Conservation (phyloP, 2,888 invertebrate genomes). For the Calephelis perditalis region DNA sequence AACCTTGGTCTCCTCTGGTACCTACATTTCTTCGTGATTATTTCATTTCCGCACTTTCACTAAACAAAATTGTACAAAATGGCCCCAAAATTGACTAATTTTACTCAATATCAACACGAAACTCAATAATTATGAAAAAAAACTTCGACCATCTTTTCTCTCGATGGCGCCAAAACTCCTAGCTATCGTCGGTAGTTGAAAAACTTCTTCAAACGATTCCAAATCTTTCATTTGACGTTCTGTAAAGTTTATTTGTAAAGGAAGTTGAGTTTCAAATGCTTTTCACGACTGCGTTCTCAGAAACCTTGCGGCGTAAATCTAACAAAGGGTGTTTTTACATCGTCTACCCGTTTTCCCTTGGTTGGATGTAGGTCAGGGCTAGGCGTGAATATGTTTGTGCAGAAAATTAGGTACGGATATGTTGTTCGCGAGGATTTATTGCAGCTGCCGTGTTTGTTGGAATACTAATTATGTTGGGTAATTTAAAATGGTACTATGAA, state of each 20-base stretch:
- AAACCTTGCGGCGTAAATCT: slow-evolving; percentile 14
- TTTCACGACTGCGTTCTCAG: slow-evolving; percentile 1
- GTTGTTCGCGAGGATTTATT: slow-evolving; percentile 1
- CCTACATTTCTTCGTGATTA: too few relatives aligned
- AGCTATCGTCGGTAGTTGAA: too few relatives aligned
- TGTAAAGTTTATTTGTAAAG: neutral
- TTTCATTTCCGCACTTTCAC: too few relatives aligned
- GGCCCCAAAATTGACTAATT: too few relatives aligned
- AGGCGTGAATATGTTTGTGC: slow-evolving; percentile 20
- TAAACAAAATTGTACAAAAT: too few relatives aligned
- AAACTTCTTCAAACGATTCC: too few relatives aligned
- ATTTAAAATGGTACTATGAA: slow-evolving; percentile 4
- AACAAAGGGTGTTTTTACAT: slow-evolving; percentile 22
- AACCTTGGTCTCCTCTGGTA: too few relatives aligned
- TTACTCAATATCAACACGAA: too few relatives aligned
- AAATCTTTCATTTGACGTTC: too few relatives aligned
- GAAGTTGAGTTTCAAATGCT: neutral
- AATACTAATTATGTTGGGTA: slow-evolving; percentile 1
- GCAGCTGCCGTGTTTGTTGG: neutral
- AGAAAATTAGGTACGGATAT: slow-evolving; percentile 6
- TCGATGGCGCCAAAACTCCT: too few relatives aligned
- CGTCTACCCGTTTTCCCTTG: slow-evolving; percentile 23
- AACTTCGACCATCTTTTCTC: too few relatives aligned
- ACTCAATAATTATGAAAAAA: too few relatives aligned
- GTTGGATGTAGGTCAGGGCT: slow-evolving; percentile 25